Conservation (phyloP, 2,797 vertebrate species). For the Morus bassanus region DNA sequence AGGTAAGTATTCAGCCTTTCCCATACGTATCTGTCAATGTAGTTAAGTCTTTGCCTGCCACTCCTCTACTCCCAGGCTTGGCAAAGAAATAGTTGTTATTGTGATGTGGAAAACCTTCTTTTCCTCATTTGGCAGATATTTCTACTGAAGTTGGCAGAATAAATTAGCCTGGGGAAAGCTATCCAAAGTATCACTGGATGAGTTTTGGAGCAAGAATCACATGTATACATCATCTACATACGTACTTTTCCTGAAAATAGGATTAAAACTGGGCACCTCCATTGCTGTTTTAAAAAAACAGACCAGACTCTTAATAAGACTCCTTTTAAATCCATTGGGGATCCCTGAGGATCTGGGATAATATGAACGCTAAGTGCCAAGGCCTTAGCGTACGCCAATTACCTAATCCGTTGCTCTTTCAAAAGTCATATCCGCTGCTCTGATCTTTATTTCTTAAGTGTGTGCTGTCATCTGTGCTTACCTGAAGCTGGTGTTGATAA, state of each 20-base stretch:
- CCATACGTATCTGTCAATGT: slow-evolving; percentile 15
- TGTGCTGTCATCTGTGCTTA: background rate
- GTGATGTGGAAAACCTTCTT: slow-evolving; percentile 31
- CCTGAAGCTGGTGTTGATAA: background rate
- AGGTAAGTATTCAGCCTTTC: slow-evolving; percentile 3
- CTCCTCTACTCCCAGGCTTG: slow-evolving; percentile 39
- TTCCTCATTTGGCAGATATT: slow-evolving; percentile 24
- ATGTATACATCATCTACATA: background rate
- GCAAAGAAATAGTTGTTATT: slow-evolving; percentile 14
- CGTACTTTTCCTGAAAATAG: background rate
- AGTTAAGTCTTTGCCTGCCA: background rate
- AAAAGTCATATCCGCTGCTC: background rate
- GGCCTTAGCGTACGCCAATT: background rate
- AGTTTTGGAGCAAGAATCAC: background rate
- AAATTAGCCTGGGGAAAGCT: background rate
- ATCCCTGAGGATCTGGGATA: background rate
- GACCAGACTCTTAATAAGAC: background rate
- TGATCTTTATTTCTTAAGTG: background rate
- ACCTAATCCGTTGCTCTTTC: background rate
- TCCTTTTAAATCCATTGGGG: background rate
- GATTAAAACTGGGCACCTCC: background rate
- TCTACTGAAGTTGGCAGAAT: background rate
- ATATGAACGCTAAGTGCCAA: background rate
- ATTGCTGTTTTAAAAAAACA: background rate
- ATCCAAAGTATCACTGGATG: background rate